These are phyloP conservation scores for Hypolimnas misippus DNA, from an alignment of 2,888 invertebrate species.

Conservation along the genomic window DNA sequence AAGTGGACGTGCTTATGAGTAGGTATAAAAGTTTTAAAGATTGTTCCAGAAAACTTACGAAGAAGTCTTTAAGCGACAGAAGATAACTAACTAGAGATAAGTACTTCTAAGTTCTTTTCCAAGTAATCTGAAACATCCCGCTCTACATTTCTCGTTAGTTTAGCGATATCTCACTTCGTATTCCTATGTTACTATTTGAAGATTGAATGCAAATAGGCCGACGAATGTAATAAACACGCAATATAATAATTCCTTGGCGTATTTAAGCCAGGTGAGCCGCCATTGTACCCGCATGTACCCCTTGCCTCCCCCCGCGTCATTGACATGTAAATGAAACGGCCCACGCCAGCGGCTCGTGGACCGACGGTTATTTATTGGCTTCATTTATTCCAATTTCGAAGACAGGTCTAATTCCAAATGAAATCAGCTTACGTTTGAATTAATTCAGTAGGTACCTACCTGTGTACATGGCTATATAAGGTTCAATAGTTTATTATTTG, in stretches of 20 bases:
- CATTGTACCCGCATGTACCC: constrained; percentile 56
- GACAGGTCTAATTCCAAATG: constrained; percentile 74
- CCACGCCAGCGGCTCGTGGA: constrained; percentile 69
- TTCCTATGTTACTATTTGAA: constrained; percentile 2
- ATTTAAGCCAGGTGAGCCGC: constrained; percentile 62
- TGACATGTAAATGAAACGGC: constrained; percentile 80
- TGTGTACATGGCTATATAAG: constrained; percentile 2
- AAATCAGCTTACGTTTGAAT: constrained; percentile 61
- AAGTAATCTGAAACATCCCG: no score
- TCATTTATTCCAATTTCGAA: constrained; percentile 78
- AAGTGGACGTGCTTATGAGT: not conserved
- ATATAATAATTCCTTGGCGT: constrained; percentile 27
- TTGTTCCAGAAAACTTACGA: not conserved
- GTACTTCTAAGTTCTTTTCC: not conserved
- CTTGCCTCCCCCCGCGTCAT: constrained; percentile 54
- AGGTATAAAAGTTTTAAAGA: not conserved
- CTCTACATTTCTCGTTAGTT: constrained; percentile 1
- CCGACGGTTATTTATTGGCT: constrained; percentile 80
- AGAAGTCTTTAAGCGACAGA: not conserved
- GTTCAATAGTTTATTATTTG: constrained; percentile 15
- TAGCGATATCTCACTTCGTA: not conserved
- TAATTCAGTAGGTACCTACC: constrained; percentile 53
- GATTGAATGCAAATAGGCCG: constrained; percentile 6
- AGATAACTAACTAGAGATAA: not conserved
- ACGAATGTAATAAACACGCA: constrained; percentile 28